Evolutionary conservation across 2,888 invertebrate genomes (phyloP).

Genomic region (Pristionchus arcanus): DNA sequence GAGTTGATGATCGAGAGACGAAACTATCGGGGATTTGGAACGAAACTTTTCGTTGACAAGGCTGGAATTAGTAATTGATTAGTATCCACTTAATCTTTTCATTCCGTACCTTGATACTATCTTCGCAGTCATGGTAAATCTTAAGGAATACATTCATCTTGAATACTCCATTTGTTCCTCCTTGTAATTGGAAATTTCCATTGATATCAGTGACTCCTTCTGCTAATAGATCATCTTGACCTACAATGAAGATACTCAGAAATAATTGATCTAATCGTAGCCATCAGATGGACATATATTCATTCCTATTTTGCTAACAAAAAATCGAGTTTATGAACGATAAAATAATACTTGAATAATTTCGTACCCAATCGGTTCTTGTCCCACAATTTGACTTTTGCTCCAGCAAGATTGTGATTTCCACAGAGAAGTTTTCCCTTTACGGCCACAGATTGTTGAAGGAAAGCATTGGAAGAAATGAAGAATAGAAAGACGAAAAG

Average conservation of each 20-base stretch:
- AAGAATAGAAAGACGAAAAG: slow-evolving; percentile 4
- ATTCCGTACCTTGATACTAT: slow-evolving; percentile 57
- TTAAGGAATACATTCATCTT: slow-evolving; percentile 61
- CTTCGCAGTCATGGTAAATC: slow-evolving; percentile 66
- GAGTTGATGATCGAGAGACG: neutral
- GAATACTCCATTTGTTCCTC: slow-evolving; percentile 59
- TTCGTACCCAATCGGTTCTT: slow-evolving; percentile 41
- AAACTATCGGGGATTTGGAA: slow-evolving; percentile 51
- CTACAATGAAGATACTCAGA: neutral
- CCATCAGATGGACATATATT: too few relatives aligned
- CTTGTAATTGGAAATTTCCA: slow-evolving; percentile 61
- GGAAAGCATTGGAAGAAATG: neutral
- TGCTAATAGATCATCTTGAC: slow-evolving; percentile 60
- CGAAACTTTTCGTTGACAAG: slow-evolving; percentile 45
- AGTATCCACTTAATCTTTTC: neutral
- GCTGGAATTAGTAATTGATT: neutral
- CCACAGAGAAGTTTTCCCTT: slow-evolving; percentile 61
- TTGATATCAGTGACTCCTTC: slow-evolving; percentile 61
- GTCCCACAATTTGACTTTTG: slow-evolving; percentile 60
- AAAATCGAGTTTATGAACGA: neutral
- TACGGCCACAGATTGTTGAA: slow-evolving; percentile 60
- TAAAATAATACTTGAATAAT: neutral
- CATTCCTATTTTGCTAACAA: neutral
- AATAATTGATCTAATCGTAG: neutral
- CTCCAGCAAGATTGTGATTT: slow-evolving; percentile 49